Base-by-base conservation (phyloP, 2,888 invertebrate species). In the Merodon equestris region DNA sequence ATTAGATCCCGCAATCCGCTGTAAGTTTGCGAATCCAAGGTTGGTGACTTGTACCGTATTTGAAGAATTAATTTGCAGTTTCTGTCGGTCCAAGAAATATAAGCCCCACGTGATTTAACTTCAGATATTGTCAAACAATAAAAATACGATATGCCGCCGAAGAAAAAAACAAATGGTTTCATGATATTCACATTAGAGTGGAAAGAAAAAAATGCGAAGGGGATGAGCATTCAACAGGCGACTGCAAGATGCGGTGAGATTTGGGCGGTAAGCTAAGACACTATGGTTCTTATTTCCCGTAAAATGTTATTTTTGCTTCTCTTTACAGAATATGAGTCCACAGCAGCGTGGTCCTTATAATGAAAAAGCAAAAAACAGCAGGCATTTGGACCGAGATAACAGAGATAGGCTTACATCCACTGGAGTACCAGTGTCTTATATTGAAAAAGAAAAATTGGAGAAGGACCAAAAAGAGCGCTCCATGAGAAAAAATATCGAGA, bases 151-250 rank as follows among this genome's bases (percentile, higher is more conserved):
- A 87, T 87, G 87, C 73, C 86, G 0, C 85, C 86, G 1, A 86
- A 85, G 45, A 53, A 73, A 17, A 50, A 61, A 9, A 44, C 54
- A 0, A 85, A 82, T 61, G 85, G 71, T 0, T 87, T 87, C 17
- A 87, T 88, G 86, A 34, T 63, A 13, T 87, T 87, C 17, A 85
- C 86, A 0, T 36, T 57, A 0, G 84, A 87, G 4, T 88, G 87
- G 87, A 84, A 83, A n/a, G 58, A 45, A 0, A 83, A 82, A 0
- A 73, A 83, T 56, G 83, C 84, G 0, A 83, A 81, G 9, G 19
- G 63, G 0, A 68, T 86, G 67, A 75, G 58, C 1, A 0, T 84
- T 0, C 0, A 18, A 0, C 68, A 84, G 56, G 86, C 87, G 0
- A 83, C 86, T 0, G 5, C 12, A 0, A 82, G 73, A 15, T 85